Evolutionary conservation across 2,113 vertebrate species (phyloP).

Genomic region (Grantiella picta): DNA sequence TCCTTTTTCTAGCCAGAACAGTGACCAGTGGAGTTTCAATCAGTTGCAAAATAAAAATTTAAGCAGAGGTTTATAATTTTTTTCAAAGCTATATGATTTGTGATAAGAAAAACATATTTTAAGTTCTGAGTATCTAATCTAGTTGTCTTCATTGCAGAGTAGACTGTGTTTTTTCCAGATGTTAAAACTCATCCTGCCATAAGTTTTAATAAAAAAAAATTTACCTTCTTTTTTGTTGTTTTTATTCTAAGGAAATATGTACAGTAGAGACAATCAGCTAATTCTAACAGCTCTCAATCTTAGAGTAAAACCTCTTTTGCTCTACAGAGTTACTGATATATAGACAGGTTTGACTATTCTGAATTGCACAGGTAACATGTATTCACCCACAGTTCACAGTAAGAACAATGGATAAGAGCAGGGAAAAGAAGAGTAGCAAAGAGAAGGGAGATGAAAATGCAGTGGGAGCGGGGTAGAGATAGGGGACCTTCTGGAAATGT

Average conservation of each 20-base stretch:
- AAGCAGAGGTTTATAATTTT: neutral
- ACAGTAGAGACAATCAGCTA: neutral
- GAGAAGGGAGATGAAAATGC: neutral
- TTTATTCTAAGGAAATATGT: neutral
- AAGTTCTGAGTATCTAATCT: neutral
- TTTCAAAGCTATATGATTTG: neutral
- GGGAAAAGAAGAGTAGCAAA: neutral
- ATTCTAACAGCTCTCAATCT: neutral
- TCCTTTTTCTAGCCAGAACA: neutral
- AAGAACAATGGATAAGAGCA: neutral
- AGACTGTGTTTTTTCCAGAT: neutral
- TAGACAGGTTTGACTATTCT: neutral
- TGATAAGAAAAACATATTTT: neutral
- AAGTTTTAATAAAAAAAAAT: neutral
- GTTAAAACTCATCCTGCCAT: neutral
- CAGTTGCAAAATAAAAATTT: neutral
- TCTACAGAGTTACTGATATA: neutral
- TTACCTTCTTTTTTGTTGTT: neutral
- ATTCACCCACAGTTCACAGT: neutral
- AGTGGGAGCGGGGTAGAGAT: rapidly evolving
- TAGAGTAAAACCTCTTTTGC: neutral
- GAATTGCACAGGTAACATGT: neutral
- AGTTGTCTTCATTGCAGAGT: neutral
- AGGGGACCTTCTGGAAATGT: neutral
- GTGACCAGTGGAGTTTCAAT: neutral